Conservation (phyloP, 1,140 invertebrate species). For the Aradophagus sp. region DNA sequence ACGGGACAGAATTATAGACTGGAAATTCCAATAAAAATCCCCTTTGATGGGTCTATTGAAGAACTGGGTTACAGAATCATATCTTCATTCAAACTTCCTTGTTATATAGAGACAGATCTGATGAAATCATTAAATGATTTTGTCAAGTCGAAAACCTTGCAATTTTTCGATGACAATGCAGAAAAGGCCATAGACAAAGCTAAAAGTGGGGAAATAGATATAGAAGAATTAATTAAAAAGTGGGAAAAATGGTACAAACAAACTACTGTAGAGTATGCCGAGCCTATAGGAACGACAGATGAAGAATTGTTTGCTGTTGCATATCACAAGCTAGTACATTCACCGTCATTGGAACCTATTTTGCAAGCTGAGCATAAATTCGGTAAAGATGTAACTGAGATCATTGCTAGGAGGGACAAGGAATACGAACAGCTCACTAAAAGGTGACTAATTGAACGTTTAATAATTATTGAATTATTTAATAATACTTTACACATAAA, state of each 20-base stretch:
- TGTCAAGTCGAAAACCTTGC: conserved; percentile 74
- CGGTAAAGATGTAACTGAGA: conserved; percentile 81
- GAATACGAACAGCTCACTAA: conserved; percentile 80
- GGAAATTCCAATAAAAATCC: conserved; percentile 79
- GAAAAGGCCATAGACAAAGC: conserved; percentile 75
- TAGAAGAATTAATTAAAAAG: conserved; percentile 80
- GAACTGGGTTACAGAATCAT: conserved; percentile 82
- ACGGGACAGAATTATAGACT: conserved; percentile 77
- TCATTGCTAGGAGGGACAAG: conserved; percentile 80
- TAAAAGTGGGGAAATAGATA: conserved; percentile 76
- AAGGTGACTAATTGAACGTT: no score
- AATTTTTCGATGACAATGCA: conserved; percentile 77
- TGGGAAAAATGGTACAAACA: conserved; percentile 83
- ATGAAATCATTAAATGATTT: conserved; percentile 73
- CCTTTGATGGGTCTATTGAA: conserved; percentile 76
- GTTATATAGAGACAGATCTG: conserved; percentile 79
- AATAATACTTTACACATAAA: no score
- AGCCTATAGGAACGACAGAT: conserved; percentile 82
- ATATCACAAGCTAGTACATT: conserved; percentile 88
- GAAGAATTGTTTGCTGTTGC: conserved; percentile 86
- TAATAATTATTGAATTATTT: no score
- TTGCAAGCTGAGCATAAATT: conserved; percentile 86
- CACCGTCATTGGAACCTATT: conserved; percentile 85
- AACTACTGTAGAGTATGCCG: conserved; percentile 80
- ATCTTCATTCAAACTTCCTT: conserved; percentile 82